Evolutionary conservation across 2,113 vertebrate genomes (phyloP).

Genomic region (Oenanthe oenanthe): DNA sequence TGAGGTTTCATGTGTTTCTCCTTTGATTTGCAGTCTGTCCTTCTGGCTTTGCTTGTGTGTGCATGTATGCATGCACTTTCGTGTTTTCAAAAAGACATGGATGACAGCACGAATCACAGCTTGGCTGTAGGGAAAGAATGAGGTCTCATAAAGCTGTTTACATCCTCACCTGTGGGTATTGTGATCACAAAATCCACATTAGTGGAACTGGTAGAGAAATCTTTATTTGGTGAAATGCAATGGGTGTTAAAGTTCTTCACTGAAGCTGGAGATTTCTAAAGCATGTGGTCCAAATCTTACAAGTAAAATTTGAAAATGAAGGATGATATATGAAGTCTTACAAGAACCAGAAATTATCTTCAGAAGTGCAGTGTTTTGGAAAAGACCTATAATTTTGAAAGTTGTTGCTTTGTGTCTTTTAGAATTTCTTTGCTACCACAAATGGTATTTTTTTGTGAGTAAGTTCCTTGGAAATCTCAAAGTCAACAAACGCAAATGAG

Average conservation of each 20-base stretch:
- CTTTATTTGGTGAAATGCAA: background rate
- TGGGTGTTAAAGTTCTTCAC: background rate
- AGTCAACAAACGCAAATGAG: background rate
- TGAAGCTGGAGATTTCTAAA: background rate
- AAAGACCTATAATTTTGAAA: background rate
- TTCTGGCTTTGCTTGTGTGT: background rate
- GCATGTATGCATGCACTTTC: fast-evolving
- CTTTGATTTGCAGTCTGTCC: background rate
- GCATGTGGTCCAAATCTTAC: fast-evolving
- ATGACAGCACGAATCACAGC: background rate
- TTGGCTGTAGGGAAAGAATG: background rate
- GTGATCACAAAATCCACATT: fast-evolving
- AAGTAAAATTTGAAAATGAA: background rate
- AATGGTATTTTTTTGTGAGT: background rate
- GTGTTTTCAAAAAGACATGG: background rate
- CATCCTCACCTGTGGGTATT: background rate
- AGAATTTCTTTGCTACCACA: background rate
- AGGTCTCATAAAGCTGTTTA: background rate
- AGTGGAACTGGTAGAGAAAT: background rate
- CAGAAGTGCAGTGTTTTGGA: background rate
- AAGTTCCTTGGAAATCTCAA: background rate
- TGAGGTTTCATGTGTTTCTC: background rate
- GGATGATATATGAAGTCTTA: background rate
- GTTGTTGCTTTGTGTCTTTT: background rate
- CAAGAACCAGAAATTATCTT: background rate